Evolutionary conservation across 2,113 vertebrate genomes (phyloP), one percentile per base, ranked within the genome.

Genomic region (Porphyrio hochstetteri): DNA sequence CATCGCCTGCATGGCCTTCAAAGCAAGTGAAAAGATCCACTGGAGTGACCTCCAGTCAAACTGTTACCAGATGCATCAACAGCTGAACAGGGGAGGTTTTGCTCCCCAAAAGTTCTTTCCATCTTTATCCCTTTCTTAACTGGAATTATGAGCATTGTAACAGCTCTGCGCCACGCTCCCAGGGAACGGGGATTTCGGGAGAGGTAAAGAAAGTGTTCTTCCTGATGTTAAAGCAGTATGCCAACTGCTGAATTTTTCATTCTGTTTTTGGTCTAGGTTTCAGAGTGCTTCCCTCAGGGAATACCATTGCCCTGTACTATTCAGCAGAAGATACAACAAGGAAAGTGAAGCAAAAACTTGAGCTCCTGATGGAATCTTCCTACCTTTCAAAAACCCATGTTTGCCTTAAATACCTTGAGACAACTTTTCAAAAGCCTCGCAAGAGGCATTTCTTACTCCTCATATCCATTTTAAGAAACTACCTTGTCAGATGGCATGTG

Each of bases 261-360:
- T 48, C 52, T 55, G 81, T 87, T 91, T 92, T 92, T 82, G 53
- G 63, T 87, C 67, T 61, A 89, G 70, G 35, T 95, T 89, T 92
- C 57, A 65, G 67, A 92, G 65, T 40, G 17, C 35, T 65, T 52
- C 35, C 67, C 53, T 85, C 27, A 59, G 78, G 84, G 61, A 92
- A 56, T 57, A 68, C 74, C 38, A 36, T 7, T 86, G 57, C 38
- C 63, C 35, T 76, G 18, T 71, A 76, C 75, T 44, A 57, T 40
- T 64, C 80, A 92, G 53, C 33, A 57, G 46, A 71, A 79, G 53
- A 61, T 61, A 5, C 8, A 85, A 72, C 10, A 75, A 21, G 15
- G 24, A 68, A 84, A 89, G 38, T n/a, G 27, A 84, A 91, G 61
- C 29, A 71, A 88, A 86, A 86, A 5, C n/a, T 31, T n/a, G 59